Evolutionary conservation across 2,797 vertebrate genomes (phyloP).

Genomic region (Smutsia temminckii): DNA sequence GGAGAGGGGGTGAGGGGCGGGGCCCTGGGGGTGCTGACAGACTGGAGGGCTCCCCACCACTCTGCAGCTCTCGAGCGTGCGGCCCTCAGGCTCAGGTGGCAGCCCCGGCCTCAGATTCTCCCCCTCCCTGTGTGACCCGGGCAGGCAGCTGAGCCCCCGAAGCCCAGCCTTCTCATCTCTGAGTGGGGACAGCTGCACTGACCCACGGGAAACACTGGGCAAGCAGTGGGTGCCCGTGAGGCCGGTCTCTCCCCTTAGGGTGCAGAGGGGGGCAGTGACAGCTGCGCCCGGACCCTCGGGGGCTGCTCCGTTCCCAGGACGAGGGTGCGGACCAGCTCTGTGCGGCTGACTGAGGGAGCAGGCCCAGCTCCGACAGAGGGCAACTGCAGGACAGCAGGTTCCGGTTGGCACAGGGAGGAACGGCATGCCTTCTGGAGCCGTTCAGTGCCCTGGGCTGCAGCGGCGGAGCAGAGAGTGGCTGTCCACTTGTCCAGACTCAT

Average conservation of each 20-base stretch:
- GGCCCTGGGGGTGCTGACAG: too few species aligned
- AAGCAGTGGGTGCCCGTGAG: fast-evolving
- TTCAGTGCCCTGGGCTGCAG: neutral
- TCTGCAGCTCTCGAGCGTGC: fast-evolving
- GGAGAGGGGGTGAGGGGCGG: too few species aligned
- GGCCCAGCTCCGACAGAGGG: neutral
- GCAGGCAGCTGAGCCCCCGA: fast-evolving
- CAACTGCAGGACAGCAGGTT: neutral
- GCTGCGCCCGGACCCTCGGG: neutral
- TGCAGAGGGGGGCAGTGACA: fast-evolving
- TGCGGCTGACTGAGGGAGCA: neutral
- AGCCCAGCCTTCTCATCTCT: neutral
- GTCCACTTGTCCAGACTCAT: neutral
- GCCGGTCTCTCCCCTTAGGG: too few species aligned
- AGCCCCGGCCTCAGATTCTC: fast-evolving
- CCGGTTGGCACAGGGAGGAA: neutral
- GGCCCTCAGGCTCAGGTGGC: fast-evolving
- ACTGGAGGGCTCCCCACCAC: fast-evolving
- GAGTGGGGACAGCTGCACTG: fast-evolving
- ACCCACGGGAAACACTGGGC: neutral
- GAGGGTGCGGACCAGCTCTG: neutral
- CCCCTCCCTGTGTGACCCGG: fast-evolving
- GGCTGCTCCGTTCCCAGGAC: neutral
- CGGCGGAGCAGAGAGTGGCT: neutral
- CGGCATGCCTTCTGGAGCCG: fast-evolving